phyloP scores from a whole-genome alignment of 2,888 invertebrate species.

The Cerastis rubricosa region DNA sequence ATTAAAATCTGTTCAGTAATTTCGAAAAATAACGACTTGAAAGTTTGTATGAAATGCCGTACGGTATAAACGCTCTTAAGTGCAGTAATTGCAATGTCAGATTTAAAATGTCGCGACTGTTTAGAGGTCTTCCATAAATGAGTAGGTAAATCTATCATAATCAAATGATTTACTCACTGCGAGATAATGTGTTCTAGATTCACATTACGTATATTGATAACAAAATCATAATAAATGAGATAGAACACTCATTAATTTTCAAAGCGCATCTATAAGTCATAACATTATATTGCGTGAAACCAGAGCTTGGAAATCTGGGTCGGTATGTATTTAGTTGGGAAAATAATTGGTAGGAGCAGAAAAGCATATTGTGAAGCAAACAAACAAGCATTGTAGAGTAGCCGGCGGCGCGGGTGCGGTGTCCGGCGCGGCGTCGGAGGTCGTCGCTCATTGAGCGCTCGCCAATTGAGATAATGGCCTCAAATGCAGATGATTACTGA shows the following conservation, averaged over 20 bases:
- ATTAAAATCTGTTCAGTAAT: too few relatives aligned
- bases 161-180: conserved; percentile 69
- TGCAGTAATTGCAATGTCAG: conserved; percentile 31
- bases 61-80: too few relatives aligned
- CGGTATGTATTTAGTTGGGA: conserved; percentile 40
- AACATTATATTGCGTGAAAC: conserved; percentile 45
- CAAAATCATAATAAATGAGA: conserved; percentile 58
- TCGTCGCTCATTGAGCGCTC: conserved; percentile 85
- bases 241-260: conserved; percentile 50
- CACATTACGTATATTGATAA: conserved; percentile 61
- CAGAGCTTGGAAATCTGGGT: conserved; percentile 24
- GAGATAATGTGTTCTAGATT: conserved; percentile 75
- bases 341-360: conserved; percentile 72
- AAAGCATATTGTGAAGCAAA: conserved; percentile 85
- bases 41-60: too few relatives aligned
- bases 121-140: conserved; percentile 54
- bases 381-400: conserved; percentile 81
- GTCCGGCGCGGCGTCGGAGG: conserved; percentile 86
- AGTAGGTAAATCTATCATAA: conserved; percentile 65
- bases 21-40: too few relatives aligned
- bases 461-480: conserved; percentile 90
- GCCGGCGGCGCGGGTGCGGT: conserved; percentile 83
- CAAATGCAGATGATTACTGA: conserved; percentile 90
- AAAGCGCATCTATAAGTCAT: conserved; percentile 41
- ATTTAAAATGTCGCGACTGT: conserved; percentile 41